Percentiles rank a stretch among this genome's conserved stretches.
Conservation (phyloP, 2,113 vertebrate genomes). For the Dicerorhinus sumatrensis region DNA sequence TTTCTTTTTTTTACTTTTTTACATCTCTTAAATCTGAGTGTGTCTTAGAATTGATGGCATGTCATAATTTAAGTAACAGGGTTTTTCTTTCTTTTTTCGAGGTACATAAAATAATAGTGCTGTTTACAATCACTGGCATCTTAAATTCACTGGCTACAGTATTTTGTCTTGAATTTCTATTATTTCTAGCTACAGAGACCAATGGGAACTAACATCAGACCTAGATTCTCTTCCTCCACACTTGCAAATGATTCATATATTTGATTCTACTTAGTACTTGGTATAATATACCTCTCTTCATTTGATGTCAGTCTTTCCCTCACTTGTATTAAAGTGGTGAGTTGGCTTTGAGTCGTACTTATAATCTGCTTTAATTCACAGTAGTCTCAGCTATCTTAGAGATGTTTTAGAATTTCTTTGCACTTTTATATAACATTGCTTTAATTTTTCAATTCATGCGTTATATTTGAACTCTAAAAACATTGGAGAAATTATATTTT, state of each 20-base stretch:
- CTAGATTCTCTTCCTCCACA: not conserved
- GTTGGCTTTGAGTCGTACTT: not conserved
- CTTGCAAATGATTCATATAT: not conserved
- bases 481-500: not conserved
- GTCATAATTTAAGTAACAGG: not conserved
- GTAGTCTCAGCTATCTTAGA: not conserved
- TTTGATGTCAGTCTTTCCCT: not conserved
- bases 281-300: not conserved
- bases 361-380: not conserved
- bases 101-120: not conserved
- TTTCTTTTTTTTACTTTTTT: not conserved
- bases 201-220: not conserved
- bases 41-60: not conserved
- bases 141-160: not conserved
- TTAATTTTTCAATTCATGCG: not conserved
- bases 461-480: slow-evolving; percentile 20
- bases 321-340: not conserved
- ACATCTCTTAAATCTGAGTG: not conserved
- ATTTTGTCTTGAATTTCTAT: slow-evolving; percentile 14
- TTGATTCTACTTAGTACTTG: not conserved
- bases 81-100: not conserved
- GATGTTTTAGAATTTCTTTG: not conserved
- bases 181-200: not conserved
- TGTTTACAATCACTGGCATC: not conserved
- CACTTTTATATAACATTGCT: not conserved